Base-by-base conservation (phyloP, 1,140 invertebrate species). In the Pseudachorutes palmiensis region DNA sequence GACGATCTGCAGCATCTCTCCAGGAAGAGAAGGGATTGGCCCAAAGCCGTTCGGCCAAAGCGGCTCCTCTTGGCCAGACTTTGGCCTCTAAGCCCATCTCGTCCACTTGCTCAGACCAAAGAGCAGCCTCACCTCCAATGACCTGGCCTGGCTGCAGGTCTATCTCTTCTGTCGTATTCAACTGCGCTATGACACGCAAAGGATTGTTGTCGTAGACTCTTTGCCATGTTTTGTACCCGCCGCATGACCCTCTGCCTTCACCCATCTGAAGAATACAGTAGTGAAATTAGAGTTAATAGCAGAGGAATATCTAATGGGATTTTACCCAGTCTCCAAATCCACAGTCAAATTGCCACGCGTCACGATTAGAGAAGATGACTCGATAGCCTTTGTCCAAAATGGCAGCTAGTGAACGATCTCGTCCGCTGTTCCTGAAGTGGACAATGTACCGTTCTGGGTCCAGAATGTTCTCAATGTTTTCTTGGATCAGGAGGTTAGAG, bases 1-100 rank as follows among this genome's bases (percentile, higher is more conserved):
- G 67, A 41, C 77, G 72, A 33, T 72, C 69, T 63, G 76, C 75
- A 45, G 76, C 76, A 31, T 70, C 67, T 57, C 71, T 62, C 76
- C 75, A 77, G 29, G 74, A 72, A 30, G 72, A 70, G 64, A 66
- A 69, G 12, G 76, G 77, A 67, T 78, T 76, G 0, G 74, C 73
- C 77, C 77, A 78, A 32, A 78, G 72, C 48, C 77, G 65, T 67
- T 78, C 77, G 14, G 76, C 77, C n/a, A 78, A 62, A 22, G 77
- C 77, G 12, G 76, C 72, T 19, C 68, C 72, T 32, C 75, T 33
- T 33, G 75, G 75, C 75, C 75, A 75, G 19, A 75, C 67, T 62
- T 75, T 75, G 22, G 70, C 72, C 64, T 75, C 75, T 3, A 75
- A 41, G 16, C 70, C 70, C 62, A 70, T 72, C 19, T 74, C 71